phyloP scores from a whole-genome alignment of 2,888 invertebrate genomes.

The Watsonalla cultraria region DNA sequence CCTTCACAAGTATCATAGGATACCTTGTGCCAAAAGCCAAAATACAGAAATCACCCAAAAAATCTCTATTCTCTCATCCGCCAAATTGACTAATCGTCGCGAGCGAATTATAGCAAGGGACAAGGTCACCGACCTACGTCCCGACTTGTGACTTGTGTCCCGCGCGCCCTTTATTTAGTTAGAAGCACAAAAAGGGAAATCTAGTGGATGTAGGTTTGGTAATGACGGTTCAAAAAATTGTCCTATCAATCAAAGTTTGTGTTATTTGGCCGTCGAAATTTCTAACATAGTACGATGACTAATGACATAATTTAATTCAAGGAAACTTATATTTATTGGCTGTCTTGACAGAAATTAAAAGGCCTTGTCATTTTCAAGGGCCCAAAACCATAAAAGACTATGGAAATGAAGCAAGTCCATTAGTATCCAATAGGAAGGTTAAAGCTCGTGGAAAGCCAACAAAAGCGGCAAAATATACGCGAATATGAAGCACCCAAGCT shows the following conservation, averaged over 20 bases:
- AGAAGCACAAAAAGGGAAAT: too few relatives aligned
- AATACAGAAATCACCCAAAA: background rate
- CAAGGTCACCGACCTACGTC: slow-evolving; percentile 57
- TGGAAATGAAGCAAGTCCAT: background rate
- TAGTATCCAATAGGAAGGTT: background rate
- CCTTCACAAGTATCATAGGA: too few relatives aligned
- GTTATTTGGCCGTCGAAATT: too few relatives aligned
- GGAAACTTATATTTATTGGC: too few relatives aligned
- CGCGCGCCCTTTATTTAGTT: background rate
- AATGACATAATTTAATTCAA: too few relatives aligned
- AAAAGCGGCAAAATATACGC: background rate
- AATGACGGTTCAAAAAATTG: too few relatives aligned
- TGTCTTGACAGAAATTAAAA: too few relatives aligned
- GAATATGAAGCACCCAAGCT: slow-evolving; percentile 1
- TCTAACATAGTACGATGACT: too few relatives aligned
- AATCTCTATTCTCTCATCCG: slow-evolving; percentile 2
- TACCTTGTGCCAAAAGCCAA: too few relatives aligned
- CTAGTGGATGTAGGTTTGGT: too few relatives aligned
- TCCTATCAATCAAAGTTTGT: too few relatives aligned
- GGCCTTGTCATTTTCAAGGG: background rate
- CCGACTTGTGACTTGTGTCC: slow-evolving; percentile 17
- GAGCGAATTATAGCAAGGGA: slow-evolving; percentile 39
- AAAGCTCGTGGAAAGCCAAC: background rate
- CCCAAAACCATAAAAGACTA: background rate
- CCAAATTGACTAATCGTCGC: slow-evolving; percentile 22